Percentiles rank a stretch among this genome's conserved stretches.
phyloP scores from a whole-genome alignment of 2,113 vertebrate species.

The Mola mola region DNA sequence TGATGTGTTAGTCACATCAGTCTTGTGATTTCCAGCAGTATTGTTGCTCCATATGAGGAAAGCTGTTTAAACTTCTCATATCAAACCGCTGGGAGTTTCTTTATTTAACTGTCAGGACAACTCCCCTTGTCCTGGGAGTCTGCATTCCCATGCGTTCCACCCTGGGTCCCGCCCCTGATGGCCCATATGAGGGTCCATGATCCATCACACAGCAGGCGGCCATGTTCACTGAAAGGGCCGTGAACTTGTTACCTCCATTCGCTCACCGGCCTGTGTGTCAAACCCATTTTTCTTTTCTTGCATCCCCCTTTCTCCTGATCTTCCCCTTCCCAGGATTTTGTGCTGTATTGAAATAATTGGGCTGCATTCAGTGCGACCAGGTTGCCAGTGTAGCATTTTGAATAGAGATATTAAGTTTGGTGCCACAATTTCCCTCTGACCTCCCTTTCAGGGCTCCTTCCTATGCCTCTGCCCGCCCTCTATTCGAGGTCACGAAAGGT shows the following conservation, averaged over 20 bases:
- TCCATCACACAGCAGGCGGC: constrained; percentile 72
- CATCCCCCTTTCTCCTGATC: constrained; percentile 18
- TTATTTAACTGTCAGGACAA: constrained; percentile 33
- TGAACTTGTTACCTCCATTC: constrained; percentile 73
- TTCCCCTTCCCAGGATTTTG: constrained; percentile 45
- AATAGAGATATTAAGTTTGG: constrained; percentile 65
- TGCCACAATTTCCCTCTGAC: constrained; percentile 48
- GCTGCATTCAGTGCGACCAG: constrained; percentile 51
- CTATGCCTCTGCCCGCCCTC: constrained; percentile 34
- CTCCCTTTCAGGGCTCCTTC: constrained; percentile 49
- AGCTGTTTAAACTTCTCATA: constrained; percentile 34
- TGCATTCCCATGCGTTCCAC: constrained; percentile 52
- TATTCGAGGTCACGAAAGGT: constrained; percentile 42
- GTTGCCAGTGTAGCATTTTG: constrained; percentile 43
- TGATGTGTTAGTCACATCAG: background rate
- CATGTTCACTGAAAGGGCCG: constrained; percentile 68
- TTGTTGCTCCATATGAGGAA: constrained; percentile 18
- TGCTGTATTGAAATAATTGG: constrained; percentile 62
- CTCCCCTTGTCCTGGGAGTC: constrained; percentile 37
- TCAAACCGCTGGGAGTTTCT: constrained; percentile 25
- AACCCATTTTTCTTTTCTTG: constrained; percentile 65
- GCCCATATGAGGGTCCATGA: constrained; percentile 56
- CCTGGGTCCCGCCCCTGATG: constrained; percentile 31
- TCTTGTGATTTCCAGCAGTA: background rate
- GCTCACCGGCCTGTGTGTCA: constrained; percentile 63